Evolutionary conservation across 2,113 vertebrate species (phyloP).

Genomic region (Anguilla rostrata): DNA sequence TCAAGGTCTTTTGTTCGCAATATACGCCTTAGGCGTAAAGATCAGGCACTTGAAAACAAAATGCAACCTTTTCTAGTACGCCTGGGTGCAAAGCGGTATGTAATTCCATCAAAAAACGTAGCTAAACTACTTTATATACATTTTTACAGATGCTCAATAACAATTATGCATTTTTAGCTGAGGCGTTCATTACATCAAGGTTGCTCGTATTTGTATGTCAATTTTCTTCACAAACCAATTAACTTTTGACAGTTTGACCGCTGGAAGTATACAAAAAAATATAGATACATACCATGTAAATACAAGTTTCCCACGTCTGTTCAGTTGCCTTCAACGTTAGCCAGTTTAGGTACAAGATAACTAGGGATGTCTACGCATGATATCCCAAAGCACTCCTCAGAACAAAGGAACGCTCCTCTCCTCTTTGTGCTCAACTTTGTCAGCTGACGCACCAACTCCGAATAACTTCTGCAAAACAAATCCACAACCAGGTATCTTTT

Average conservation of each 20-base stretch:
- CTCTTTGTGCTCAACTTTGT: conserved; percentile 41
- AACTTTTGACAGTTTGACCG: conserved; percentile 14
- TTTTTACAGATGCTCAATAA: neutral
- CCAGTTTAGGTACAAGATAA: neutral
- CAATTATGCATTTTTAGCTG: neutral
- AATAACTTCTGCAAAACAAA: conserved; percentile 34
- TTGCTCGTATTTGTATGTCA: neutral
- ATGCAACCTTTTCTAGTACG: neutral
- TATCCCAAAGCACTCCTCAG: conserved; percentile 39
- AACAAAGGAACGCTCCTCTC: conserved; percentile 65
- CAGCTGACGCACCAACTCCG: conserved; percentile 36
- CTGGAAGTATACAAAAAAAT: neutral
- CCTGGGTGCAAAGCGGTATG: neutral
- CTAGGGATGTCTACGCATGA: conserved; percentile 13
- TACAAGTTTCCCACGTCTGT: neutral
- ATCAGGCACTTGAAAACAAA: neutral
- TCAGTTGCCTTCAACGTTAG: neutral
- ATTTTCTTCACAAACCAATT: neutral
- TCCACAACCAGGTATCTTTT: conserved; percentile 2
- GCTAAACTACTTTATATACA: neutral
- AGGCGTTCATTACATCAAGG: neutral
- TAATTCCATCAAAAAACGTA: neutral
- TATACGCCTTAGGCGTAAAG: neutral
- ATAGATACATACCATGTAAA: conserved; percentile 7
- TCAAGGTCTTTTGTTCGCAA: neutral